Evolutionary conservation across 2,888 invertebrate species (phyloP).

Genomic region (Isoperla grammatica): DNA sequence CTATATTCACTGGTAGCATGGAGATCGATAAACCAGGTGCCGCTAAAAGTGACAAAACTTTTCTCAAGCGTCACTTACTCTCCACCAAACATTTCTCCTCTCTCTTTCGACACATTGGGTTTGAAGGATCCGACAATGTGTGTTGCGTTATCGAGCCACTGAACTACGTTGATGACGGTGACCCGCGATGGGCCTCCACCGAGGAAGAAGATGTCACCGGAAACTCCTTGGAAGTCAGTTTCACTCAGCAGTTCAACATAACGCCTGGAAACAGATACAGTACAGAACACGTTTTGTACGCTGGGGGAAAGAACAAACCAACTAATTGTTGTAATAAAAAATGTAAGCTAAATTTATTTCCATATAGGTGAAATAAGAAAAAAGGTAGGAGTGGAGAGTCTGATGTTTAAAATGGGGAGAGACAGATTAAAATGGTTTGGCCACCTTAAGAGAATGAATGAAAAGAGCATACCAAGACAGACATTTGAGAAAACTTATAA

Average conservation of each 20-base stretch:
- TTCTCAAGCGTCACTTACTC: conserved; percentile 35
- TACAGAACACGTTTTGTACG: too few relatives aligned
- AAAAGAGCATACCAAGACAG: too few relatives aligned
- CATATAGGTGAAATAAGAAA: conserved; percentile 7
- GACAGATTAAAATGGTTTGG: too few relatives aligned
- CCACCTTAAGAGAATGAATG: too few relatives aligned
- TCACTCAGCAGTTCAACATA: conserved; percentile 57
- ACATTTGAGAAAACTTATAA: too few relatives aligned
- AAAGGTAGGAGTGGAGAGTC: too few relatives aligned
- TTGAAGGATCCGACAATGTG: conserved; percentile 53
- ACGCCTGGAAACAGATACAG: conserved; percentile 43
- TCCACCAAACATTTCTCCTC: conserved; percentile 49
- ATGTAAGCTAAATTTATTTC: background rate
- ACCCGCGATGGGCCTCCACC: conserved; percentile 58
- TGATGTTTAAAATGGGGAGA: too few relatives aligned
- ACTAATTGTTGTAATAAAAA: too few relatives aligned
- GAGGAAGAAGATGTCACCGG: conserved; percentile 43
- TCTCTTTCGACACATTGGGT: conserved; percentile 48
- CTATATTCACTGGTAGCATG: too few relatives aligned
- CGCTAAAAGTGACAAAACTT: too few relatives aligned
- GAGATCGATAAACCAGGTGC: too few relatives aligned
- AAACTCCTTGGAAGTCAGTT: conserved; percentile 65
- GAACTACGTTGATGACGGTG: conserved; percentile 54
- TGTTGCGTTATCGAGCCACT: conserved; percentile 51
- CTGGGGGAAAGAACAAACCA: too few relatives aligned